Base-by-base conservation (phyloP, 2,113 vertebrate species). In the Monopterus albus region DNA sequence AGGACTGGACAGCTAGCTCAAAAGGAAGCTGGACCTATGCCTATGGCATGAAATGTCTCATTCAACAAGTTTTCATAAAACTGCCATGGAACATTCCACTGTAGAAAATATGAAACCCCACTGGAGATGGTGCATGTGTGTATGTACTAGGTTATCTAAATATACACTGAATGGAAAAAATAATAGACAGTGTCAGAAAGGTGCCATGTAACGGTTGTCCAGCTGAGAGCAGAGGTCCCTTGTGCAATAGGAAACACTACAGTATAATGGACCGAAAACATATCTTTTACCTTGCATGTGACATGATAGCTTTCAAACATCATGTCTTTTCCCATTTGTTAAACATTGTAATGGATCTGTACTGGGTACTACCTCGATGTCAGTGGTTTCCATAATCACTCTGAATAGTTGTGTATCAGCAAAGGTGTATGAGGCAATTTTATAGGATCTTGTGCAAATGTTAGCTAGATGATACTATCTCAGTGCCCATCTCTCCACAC, bases 1-100 rank as follows among this genome's bases (percentile, higher is more conserved):
- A 61, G 49, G 67, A 62, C 56, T 77, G 72, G 75, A 68, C 17
- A 28, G 49, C 46, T 51, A 28, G 49, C 46, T 51, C 36, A 83
- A 72, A 78, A 31, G 73, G 78, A 51, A 81, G 85, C 43, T 64
- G 40, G 40, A 79, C 39, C 35, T 59, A 29, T 58, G 40, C 0
- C 52, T 59, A 57, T 55, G 43, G 38, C 10, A 0, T 28, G 8
- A 15, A 58, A 62, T 79, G 35, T 75, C 39, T 56, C n/a, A 47
- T 46, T 26, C 15, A 40, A 26, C 43, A 60, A 49, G 55, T 25
- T 51, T 70, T 38, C 39, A 4, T 18, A 58, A 11, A 31, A 28
- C 18, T 35, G 11, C 29, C 7, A 13, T 65, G 15, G 17, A 75
- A 47, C 43, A 46, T 70, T n/a, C 23, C 46, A 18, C 5, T 4